Base-by-base conservation (phyloP, 2,888 invertebrate genomes). In the Oegoconia quadripuncta region DNA sequence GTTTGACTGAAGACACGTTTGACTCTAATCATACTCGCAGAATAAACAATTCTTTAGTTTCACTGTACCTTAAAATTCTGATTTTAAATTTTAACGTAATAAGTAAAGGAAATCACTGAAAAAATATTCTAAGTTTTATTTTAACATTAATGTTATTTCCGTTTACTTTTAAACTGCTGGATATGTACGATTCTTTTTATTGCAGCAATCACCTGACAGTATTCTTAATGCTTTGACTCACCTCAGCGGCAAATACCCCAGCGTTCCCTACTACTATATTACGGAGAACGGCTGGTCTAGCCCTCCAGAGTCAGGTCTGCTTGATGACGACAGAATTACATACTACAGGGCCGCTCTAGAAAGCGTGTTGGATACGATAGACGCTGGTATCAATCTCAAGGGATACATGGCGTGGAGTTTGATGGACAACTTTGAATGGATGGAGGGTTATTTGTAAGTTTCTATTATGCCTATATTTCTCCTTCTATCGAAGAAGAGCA, bases 341-440 rank as follows among this genome's bases (percentile, higher is more conserved):
- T 89, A 86, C 59, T 72, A 81, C 37, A 64, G 84, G 41, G 66
- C 69, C 0, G 79, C 89, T 8, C 55, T 89, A 34, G 70, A 77
- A 28, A 80, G 75, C 41, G 61, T 81, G 2, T 47, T 89, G 15
- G 73, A 87, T 20, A 66, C 74, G 0, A 49, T 89, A 8, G 80
- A 87, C 3, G 84, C 78, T 20, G 87, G 86, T 0, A 74, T 88
- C 12, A 68, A 80, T 16, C 66, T 89, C 0, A 69, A 63, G 34
- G 90, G 89, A 0, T 92, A 91, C 62, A 88, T 89, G 45, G 88
- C 88, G 1, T 91, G 92, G 91, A 90, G 89, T 42, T 66, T 92
- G 5, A 78, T 91, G 76, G 92, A 93, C 52, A 91, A 90, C 59
- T 90, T 91, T 50, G 91, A 92, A 61, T 92, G 91, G 91, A 67